Evolutionary conservation across 1,140 invertebrate genomes (phyloP), one percentile per base, ranked within the genome.

Genomic region (Aphidius ervi): DNA sequence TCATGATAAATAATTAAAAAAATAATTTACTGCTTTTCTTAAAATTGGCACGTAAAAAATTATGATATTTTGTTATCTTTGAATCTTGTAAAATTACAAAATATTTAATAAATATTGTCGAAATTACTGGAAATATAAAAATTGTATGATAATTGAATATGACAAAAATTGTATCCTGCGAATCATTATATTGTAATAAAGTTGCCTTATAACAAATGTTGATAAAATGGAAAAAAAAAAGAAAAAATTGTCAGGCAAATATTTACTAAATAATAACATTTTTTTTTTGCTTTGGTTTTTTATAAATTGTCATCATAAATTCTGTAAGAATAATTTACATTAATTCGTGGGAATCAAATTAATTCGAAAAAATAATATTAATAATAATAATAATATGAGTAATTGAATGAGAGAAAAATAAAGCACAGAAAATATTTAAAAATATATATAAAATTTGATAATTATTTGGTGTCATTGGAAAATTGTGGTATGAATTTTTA

Each of bases 121-220:
- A 39, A 42, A 61, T 46, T n/a, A 40, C 41, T 6, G 9, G n/a
- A 56, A 45, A 37, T 16, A 49, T 10, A 4, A 56, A 58, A 47
- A 46, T 10, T 48, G 6, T 20, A 10, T 16, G 10, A 48, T 7
- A 54, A 10, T 6, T 10, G 3, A 47, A 54, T 16, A 16, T 9
- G 42, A 48, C 8, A 47, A 56, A 9, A 40, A 59, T 68, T 66
- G 65, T 65, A 64, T 58, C 54, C 56, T 48, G 64, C 23, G 59
- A 64, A 64, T 61, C 63, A 61, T 64, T 60, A 64, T 46, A 63
- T 58, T 55, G 63, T 64, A 70, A 73, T 65, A 55, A 72, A 74
- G 67, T 72, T 73, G 73, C 73, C 73, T 74, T 74, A 72, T 71
- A 73, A 71, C 68, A 70, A 62, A 57, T 47, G 50, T 64, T 70